Evolutionary conservation across 2,113 vertebrate species (phyloP).

Genomic region (Thalassarche chlororhynchos): DNA sequence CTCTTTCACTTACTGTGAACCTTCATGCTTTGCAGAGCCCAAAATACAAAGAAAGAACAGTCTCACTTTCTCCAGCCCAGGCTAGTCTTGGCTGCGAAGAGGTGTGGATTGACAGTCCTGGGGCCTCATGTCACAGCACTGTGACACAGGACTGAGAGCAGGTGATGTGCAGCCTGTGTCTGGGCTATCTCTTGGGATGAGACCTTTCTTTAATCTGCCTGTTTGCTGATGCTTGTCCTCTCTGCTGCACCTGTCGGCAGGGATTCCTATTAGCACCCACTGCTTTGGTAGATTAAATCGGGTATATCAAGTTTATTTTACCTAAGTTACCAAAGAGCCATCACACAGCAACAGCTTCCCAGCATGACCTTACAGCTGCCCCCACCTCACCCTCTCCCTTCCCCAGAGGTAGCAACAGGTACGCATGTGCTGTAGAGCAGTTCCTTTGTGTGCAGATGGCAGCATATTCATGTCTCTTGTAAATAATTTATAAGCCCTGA

Average conservation of each 20-base stretch:
- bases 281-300: background rate
- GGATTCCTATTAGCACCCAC: background rate
- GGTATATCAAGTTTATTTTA: background rate
- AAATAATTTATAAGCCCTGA: background rate
- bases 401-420: background rate
- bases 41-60: background rate
- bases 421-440: background rate
- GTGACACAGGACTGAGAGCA: background rate
- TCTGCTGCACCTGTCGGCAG: background rate
- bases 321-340: background rate
- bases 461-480: rapidly evolving
- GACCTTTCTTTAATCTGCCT: background rate
- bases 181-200: background rate
- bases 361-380: background rate
- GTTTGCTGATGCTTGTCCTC: background rate
- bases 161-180: background rate
- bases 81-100: background rate
- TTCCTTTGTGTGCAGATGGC: background rate
- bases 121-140: background rate
- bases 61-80: background rate
- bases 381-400: background rate
- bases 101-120: background rate
- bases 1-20: background rate
- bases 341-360: background rate
- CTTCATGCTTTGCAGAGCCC: background rate